Conservation (phyloP, 2,113 vertebrate genomes). For the Oceanites oceanicus region DNA sequence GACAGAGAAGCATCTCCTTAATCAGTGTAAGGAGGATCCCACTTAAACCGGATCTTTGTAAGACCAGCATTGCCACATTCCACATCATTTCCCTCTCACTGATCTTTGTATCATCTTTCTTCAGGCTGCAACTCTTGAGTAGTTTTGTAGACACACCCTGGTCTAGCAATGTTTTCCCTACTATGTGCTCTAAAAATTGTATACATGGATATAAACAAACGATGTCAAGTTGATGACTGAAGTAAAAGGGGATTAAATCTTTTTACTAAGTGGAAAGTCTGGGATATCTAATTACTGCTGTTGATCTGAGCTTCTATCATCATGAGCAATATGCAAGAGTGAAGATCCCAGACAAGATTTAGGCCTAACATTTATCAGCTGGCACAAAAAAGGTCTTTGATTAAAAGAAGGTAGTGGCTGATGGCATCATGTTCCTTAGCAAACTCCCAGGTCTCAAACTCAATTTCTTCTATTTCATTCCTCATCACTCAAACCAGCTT, state of each 20-base stretch:
- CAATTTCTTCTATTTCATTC: neutral
- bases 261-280: neutral
- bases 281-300: neutral
- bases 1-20: neutral
- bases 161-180: neutral
- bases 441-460: neutral
- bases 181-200: neutral
- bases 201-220: neutral
- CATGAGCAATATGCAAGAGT: neutral
- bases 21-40: neutral
- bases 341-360: neutral
- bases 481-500: neutral
- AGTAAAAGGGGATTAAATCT: neutral
- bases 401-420: neutral
- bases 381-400: neutral
- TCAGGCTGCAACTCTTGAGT: neutral
- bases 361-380: neutral
- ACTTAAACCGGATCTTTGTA: neutral
- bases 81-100: conserved; percentile 2
- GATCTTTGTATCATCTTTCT: neutral
- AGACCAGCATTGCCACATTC: conserved; percentile 36
- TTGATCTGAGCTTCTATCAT: neutral
- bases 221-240: neutral
- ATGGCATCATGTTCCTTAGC: neutral
- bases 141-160: neutral